phyloP scores from a whole-genome alignment of 2,797 vertebrate genomes.

The Acomys russatus region DNA sequence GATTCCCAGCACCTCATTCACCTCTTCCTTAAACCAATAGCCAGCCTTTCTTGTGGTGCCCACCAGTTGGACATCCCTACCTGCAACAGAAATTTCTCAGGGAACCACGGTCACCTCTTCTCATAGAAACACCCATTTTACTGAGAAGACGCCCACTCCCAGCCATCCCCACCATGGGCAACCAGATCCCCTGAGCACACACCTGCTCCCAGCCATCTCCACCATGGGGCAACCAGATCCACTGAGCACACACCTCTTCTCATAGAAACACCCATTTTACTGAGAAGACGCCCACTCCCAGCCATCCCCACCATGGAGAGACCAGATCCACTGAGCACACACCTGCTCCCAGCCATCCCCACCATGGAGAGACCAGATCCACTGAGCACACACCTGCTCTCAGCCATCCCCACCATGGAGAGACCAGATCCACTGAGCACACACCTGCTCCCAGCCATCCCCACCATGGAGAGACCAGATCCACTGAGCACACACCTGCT shows the following conservation, averaged over 20 bases:
- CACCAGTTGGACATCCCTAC: not conserved
- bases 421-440: too few species aligned
- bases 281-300: not conserved
- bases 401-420: too few species aligned
- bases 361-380: too few species aligned
- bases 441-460: not conserved
- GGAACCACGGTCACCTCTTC: not conserved
- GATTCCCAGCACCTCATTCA: slow-evolving; percentile 16
- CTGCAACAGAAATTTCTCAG: not conserved
- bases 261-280: too few species aligned
- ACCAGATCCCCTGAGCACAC: too few species aligned
- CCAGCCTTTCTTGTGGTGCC: not conserved
- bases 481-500: not conserved
- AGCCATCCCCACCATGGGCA: too few species aligned
- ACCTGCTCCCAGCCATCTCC: too few species aligned
- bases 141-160: too few species aligned
- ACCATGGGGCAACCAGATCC: too few species aligned
- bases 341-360: too few species aligned
- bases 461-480: too few species aligned
- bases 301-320: not conserved
- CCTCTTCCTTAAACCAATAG: not conserved
- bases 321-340: not conserved
- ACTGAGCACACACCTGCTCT: not conserved
- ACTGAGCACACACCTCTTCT: not conserved
- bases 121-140: too few species aligned